Conservation (phyloP, 2,113 vertebrate genomes). For the Brachypodius melanocephalos region DNA sequence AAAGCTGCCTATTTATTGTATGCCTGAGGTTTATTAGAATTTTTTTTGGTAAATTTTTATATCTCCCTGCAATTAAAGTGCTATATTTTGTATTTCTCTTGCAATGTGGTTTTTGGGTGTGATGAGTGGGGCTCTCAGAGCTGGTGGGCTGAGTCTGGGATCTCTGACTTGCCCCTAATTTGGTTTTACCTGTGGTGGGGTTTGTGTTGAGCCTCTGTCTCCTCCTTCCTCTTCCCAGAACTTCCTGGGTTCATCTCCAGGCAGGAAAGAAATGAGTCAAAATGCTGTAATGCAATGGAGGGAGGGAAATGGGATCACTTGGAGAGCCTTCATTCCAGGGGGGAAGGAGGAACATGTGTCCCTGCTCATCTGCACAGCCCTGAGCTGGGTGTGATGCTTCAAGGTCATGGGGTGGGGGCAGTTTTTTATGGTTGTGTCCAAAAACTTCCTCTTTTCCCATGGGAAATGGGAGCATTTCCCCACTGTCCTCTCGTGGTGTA, state of each 20-base stretch:
- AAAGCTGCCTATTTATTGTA: slow-evolving; percentile 73
- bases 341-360: background rate
- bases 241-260: background rate
- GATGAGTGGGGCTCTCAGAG: too few relatives aligned
- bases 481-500: accelerated
- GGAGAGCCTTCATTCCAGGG: background rate
- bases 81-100: slow-evolving; percentile 48
- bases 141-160: background rate
- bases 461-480: background rate
- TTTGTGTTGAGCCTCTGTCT: background rate
- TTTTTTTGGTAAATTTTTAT: background rate
- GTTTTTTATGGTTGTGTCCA: background rate
- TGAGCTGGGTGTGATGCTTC: background rate
- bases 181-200: background rate
- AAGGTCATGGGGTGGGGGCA: background rate
- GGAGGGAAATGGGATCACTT: background rate
- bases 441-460: background rate
- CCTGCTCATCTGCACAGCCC: background rate
- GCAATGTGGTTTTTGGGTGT: background rate
- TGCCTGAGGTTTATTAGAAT: background rate
- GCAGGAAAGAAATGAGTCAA: background rate
- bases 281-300: accelerated
- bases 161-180: background rate
- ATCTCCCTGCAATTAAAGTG: slow-evolving; percentile 63
- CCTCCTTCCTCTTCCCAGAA: background rate